These are phyloP conservation scores for Leptinotarsa peninsularis DNA, from an alignment of 2,888 invertebrate genomes.

Conservation along the genomic window DNA sequence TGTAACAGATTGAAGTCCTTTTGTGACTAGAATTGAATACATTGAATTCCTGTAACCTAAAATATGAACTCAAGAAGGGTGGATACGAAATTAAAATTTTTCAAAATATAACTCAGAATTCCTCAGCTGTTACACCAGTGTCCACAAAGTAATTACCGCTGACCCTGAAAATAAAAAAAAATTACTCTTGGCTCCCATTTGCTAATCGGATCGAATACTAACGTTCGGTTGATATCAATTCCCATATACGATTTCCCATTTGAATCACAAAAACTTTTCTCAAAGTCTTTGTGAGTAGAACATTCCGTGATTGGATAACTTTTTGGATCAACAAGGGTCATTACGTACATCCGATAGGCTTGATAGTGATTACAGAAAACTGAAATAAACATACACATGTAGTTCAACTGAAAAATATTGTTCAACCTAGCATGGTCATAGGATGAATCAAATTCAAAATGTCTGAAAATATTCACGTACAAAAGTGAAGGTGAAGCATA, in stretches of 20 bases:
- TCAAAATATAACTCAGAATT: neutral
- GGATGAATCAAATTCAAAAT: too few relatives aligned
- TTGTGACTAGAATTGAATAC: too few relatives aligned
- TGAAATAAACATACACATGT: neutral
- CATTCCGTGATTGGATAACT: slow-evolving; percentile 42
- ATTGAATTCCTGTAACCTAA: too few relatives aligned
- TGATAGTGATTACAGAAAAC: slow-evolving; percentile 48
- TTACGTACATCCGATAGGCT: slow-evolving; percentile 39
- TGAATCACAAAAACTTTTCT: slow-evolving; percentile 38
- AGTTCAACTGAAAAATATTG: too few relatives aligned
- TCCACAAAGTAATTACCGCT: neutral
- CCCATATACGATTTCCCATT: slow-evolving; percentile 17
- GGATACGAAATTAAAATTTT: neutral
- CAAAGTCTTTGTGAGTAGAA: slow-evolving; percentile 34
- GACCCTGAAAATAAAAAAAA: slow-evolving; percentile 2
- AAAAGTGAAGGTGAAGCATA: too few relatives aligned
- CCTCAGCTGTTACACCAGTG: neutral
- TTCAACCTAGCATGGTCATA: too few relatives aligned
- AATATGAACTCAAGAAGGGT: too few relatives aligned
- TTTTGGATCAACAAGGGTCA: slow-evolving; percentile 35
- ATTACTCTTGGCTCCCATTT: neutral
- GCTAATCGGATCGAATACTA: neutral
- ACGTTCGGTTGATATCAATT: slow-evolving; percentile 5
- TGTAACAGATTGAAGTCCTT: too few relatives aligned
- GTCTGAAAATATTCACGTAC: too few relatives aligned